Conservation (phyloP, 2,113 vertebrate species). For the Solenodon paradoxus region DNA sequence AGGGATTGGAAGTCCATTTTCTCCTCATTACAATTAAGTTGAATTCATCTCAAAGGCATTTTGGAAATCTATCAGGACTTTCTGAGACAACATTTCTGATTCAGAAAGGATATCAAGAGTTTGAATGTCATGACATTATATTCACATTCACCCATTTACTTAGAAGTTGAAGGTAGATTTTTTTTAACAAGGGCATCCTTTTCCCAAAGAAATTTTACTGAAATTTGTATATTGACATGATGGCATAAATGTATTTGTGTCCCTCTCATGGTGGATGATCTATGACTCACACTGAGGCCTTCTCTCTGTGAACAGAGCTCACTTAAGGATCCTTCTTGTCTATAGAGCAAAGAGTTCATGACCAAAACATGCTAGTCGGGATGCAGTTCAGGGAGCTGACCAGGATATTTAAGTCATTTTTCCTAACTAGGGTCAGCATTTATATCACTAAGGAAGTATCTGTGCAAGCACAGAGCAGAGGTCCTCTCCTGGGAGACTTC, state of each 20-base stretch:
- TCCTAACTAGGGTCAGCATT: neutral
- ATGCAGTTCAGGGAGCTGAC: neutral
- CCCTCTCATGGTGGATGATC: neutral
- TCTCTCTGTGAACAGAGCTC: neutral
- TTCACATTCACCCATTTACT: neutral
- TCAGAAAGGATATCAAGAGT: neutral
- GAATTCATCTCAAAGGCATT: neutral
- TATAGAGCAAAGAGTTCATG: neutral
- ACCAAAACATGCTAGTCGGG: neutral
- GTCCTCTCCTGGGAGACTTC: accelerated
- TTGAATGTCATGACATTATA: neutral
- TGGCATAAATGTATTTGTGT: neutral
- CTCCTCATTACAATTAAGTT: neutral
- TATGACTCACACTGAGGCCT: neutral
- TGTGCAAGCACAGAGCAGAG: neutral
- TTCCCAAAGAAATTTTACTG: neutral
- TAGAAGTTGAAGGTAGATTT: neutral
- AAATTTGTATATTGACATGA: neutral
- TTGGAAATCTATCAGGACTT: neutral
- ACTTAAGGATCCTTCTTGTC: neutral
- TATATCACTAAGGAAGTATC: neutral
- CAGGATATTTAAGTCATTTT: neutral
- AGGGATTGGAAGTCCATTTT: neutral
- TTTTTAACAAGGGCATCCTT: neutral
- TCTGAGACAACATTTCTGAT: neutral